Evolutionary conservation across 2,113 vertebrate species (phyloP).

Genomic region (Caranx ignobilis): DNA sequence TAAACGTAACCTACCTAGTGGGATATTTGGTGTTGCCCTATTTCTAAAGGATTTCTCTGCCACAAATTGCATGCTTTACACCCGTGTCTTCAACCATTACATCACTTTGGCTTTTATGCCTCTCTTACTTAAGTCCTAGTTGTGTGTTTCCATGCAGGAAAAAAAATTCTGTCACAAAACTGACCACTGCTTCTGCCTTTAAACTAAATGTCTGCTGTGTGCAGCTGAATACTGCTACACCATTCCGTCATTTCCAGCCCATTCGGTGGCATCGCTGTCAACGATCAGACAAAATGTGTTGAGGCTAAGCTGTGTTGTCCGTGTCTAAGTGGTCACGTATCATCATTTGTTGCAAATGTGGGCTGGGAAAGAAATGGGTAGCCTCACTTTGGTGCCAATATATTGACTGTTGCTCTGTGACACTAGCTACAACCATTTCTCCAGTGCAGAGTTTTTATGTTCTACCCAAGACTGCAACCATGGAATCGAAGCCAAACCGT

Average conservation of each 20-base stretch:
- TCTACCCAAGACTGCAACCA: background rate
- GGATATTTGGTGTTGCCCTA: background rate
- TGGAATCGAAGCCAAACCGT: background rate
- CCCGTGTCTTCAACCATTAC: background rate
- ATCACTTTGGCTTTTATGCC: background rate
- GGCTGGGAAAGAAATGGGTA: background rate
- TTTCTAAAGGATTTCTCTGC: background rate
- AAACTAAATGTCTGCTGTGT: slow-evolving; percentile 28
- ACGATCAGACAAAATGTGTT: slow-evolving; percentile 9
- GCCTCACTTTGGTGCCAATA: background rate
- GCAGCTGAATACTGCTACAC: slow-evolving; percentile 35
- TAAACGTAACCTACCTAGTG: slow-evolving; percentile 6
- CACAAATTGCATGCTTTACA: background rate
- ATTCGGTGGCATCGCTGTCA: slow-evolving; percentile 43
- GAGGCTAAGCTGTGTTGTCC: slow-evolving; percentile 18
- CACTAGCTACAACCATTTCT: background rate
- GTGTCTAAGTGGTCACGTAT: slow-evolving; percentile 9
- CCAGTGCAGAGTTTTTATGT: background rate
- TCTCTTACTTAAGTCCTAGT: background rate
- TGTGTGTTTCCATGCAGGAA: background rate
- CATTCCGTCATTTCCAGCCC: slow-evolving; percentile 11
- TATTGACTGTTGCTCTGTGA: background rate
- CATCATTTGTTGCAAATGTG: slow-evolving; percentile 20
- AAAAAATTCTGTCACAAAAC: background rate
- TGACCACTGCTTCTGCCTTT: background rate